Base-by-base conservation (phyloP, 2,888 invertebrate species). In the Ormyrus rosae region DNA sequence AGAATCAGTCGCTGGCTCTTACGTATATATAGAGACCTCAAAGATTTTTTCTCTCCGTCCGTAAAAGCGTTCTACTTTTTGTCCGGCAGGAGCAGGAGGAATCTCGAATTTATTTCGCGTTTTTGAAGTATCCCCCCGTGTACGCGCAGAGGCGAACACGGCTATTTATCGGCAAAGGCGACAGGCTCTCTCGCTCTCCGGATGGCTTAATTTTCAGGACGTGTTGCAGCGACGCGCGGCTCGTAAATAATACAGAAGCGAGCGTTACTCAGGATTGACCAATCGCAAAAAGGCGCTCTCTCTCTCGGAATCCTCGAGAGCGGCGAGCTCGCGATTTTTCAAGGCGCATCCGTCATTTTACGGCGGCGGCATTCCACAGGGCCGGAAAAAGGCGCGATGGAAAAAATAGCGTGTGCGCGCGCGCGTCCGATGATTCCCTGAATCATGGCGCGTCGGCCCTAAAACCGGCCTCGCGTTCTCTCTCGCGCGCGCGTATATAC, bases 201-300 rank as follows among this genome's bases (percentile, higher is more conserved):
- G 78, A 81, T 79, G 79, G 72, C 81, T 81, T 79, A 76, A 81
- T 81, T 79, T 81, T 60, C 71, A 76, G 55, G 19, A 76, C 60
- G 65, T 55, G 72, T 53, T 19, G 19, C 6, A 5, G 55, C 10
- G 34, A 45, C 45, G 34, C 51, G 48, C 10, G 45, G 64, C 58
- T 34, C 65, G 58, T 75, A 75, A 79, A 81, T 73, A 76, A 69
- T 74, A 70, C 67, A 55, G 58, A 60, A 63, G 64, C 13, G 2
- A 60, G 48, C 65, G 53, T 71, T 80, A 67, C 71, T 71, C 80
- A 34, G 56, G 70, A 65, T 75, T 75, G 70, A 8, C 61, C 75
- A 80, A 75, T 71, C 53, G 50, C 34, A 34, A 34, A 34, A 34
- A 34, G 34, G 53, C 53, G n/a, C 51, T 55, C 45, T 67, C 53